Conservation (phyloP, 2,113 vertebrate species). For the Crotalus helleri region DNA sequence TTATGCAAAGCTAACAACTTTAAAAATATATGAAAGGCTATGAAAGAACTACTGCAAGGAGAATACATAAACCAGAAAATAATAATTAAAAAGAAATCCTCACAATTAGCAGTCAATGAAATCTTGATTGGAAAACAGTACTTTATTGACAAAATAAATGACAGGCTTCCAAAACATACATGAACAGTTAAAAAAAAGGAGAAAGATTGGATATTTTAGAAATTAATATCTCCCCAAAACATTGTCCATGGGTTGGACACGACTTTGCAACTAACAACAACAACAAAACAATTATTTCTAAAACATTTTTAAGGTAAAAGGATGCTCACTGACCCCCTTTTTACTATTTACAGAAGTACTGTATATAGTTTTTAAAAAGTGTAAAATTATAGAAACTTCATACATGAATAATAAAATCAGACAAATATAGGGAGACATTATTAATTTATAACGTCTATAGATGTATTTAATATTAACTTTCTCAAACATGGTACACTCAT, state of each 20-base stretch:
- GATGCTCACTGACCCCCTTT: background rate
- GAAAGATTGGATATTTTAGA: background rate
- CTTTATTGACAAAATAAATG: background rate
- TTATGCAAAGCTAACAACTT: background rate
- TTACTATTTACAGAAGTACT: background rate
- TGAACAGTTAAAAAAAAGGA: background rate
- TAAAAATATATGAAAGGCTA: background rate
- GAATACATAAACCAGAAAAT: background rate
- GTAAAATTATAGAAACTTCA: background rate
- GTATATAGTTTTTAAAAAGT: background rate
- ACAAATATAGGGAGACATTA: background rate
- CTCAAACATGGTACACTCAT: background rate
- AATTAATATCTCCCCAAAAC: background rate
- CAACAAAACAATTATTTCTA: background rate
- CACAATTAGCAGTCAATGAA: background rate
- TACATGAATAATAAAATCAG: background rate
- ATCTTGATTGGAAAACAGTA: background rate
- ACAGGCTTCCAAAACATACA: background rate
- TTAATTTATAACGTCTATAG: background rate
- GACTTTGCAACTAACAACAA: no score
- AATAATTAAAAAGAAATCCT: background rate
- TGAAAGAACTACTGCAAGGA: background rate
- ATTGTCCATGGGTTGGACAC: no score
- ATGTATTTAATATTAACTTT: background rate
- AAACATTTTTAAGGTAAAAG: background rate